Evolutionary conservation across 2,888 invertebrate species (phyloP).

Genomic region (Oeneis ivallda): DNA sequence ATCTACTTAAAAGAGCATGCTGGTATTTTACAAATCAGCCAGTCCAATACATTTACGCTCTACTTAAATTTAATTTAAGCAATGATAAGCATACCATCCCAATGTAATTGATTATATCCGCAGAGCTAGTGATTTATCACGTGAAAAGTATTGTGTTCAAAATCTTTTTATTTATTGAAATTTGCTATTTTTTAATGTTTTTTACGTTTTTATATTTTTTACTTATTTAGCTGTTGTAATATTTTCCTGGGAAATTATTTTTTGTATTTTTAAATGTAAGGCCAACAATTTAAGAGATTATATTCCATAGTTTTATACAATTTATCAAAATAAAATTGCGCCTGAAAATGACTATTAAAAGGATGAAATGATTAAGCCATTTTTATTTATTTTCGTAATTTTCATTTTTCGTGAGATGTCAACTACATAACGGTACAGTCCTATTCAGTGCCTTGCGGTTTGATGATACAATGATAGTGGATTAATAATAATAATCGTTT

Average conservation of each 20-base stretch:
- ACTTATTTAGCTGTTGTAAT: constrained; percentile 7
- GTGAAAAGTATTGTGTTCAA: constrained; percentile 12
- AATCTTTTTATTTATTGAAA: not conserved
- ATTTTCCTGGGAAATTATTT: constrained; percentile 4
- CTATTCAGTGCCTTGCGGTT: too few species aligned
- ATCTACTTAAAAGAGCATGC: too few species aligned
- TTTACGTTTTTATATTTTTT: constrained; percentile 3
- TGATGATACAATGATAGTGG: too few species aligned
- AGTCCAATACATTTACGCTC: not conserved
- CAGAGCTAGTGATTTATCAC: not conserved
- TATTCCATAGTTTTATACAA: constrained; percentile 32
- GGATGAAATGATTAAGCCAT: constrained; percentile 12
- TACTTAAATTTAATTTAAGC: constrained; percentile 15
- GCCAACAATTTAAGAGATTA: constrained; percentile 27
- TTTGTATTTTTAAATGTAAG: constrained; percentile 18
- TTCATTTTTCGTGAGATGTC: too few species aligned
- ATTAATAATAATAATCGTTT: too few species aligned
- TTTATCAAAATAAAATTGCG: constrained; percentile 25
- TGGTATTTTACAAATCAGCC: too few species aligned
- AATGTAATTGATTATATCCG: not conserved
- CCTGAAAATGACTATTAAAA: constrained; percentile 35
- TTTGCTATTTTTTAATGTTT: constrained; percentile 1
- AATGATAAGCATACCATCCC: constrained; percentile 1
- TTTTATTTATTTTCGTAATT: constrained; percentile 7
- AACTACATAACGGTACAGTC: too few species aligned